Evolutionary conservation across 2,888 invertebrate species (phyloP), one percentile per base, ranked within the genome.

Genomic region (Dermolepida albohirtum): DNA sequence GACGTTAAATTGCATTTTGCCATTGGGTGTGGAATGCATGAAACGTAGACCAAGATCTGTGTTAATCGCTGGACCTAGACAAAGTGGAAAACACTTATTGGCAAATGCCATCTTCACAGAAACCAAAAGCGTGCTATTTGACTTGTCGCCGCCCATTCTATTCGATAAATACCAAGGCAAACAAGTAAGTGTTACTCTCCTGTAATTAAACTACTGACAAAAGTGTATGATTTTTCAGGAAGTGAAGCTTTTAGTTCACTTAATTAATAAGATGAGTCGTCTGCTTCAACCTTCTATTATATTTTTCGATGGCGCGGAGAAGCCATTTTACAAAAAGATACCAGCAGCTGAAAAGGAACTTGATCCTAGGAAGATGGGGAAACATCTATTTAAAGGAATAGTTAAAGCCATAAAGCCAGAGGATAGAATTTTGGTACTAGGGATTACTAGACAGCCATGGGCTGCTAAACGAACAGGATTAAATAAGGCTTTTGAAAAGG

Each of bases 41-140:
- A 80, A 83, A 59, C 40, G 41, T 5, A 84, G 83, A 62, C 81
- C 84, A 7, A 85, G 86, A 79, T 88, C 91, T 0, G 87, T 92
- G 17, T 80, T 93, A 62, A 84, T 95, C 17, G 89, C 88, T 29
- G 94, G 94, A 0, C 89, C 92, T 0, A 84, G 87, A 55, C 86
- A 87, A 29, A 85, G 87, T 40, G 94, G 94, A 0, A 94, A 94
- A 81, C 88, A 87, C 76, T 86, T 90, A 70, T 81, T 95, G 63
- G 87, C 89, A 0, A 87, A 93, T 74, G 92, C 92, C 0, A 85
- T 95, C 29, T 93, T 92, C 72, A 89, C 89, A 1, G 92, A 93
- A 82, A 87, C 91, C 1, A 89, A 90, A 57, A 89, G 93, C 4
- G 89, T 92, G 47, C 80, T 94, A 11, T 90, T 95, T 78, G 93